Conservation (phyloP, 2,888 invertebrate species). For the Caenorhabditis becei region DNA sequence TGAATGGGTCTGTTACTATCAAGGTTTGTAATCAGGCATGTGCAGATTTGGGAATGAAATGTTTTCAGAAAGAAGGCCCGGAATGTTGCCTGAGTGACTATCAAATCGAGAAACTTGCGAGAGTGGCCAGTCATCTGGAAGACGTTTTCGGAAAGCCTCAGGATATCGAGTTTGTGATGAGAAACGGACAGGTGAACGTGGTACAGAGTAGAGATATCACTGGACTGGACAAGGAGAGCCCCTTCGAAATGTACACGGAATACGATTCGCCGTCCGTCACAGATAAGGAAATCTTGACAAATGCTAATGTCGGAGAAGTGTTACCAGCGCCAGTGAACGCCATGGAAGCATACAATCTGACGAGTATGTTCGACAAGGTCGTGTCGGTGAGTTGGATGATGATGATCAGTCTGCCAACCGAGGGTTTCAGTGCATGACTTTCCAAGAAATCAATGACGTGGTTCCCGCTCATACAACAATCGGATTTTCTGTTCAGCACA, state of each 20-base stretch:
- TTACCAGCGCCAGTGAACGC: slow-evolving; percentile 68
- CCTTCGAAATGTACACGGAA: slow-evolving; percentile 89
- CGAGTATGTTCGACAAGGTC: slow-evolving; percentile 57
- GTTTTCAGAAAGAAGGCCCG: slow-evolving; percentile 31
- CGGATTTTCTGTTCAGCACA: slow-evolving; percentile 75
- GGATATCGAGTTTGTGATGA: slow-evolving; percentile 90
- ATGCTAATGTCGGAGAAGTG: slow-evolving; percentile 88
- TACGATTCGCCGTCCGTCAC: slow-evolving; percentile 87
- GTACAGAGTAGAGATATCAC: slow-evolving; percentile 79
- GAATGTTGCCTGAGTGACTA: slow-evolving; percentile 60
- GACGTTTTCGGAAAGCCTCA: slow-evolving; percentile 86
- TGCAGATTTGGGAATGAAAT: not conserved
- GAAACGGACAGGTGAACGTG: slow-evolving; percentile 83
- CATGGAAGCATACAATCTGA: slow-evolving; percentile 49
- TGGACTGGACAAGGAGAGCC: slow-evolving; percentile 86
- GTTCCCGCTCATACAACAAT: slow-evolving; percentile 56
- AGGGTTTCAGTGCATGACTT: slow-evolving; percentile 57
- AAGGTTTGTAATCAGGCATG: too few relatives aligned
- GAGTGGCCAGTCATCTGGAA: slow-evolving; percentile 86
- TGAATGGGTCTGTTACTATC: not conserved
- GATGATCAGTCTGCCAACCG: not conserved
- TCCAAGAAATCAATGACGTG: slow-evolving; percentile 46
- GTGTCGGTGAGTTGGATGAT: slow-evolving; percentile 48
- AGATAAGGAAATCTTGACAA: slow-evolving; percentile 86
- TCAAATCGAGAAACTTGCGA: slow-evolving; percentile 83